A percentile compares a stretch with the other conserved stretches of the same genome.
These are phyloP conservation scores for Macrophya annulata DNA, from an alignment of 2,888 invertebrate genomes.

Conservation along the genomic window DNA sequence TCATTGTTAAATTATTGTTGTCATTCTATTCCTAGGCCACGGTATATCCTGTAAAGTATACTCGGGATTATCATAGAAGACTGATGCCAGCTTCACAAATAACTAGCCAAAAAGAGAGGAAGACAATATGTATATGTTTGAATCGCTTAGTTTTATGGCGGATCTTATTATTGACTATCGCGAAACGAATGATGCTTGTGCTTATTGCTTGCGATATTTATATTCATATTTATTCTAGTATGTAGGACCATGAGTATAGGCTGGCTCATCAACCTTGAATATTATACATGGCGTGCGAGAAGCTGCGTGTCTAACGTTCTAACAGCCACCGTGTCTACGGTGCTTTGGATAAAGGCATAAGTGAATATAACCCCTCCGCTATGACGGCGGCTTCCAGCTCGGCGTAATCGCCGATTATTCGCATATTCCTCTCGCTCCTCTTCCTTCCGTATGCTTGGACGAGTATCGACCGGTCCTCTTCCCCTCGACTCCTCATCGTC, in stretches of 20 bases:
- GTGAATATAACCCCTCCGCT: slow-evolving; percentile 41
- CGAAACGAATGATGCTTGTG: background rate
- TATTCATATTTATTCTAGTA: background rate
- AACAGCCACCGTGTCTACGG: background rate
- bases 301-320: background rate
- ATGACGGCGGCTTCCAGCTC: slow-evolving; percentile 36
- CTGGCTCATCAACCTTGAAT: background rate
- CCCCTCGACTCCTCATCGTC: slow-evolving; percentile 37
- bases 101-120: background rate
- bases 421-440: slow-evolving; percentile 46
- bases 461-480: slow-evolving; percentile 51
- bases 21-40: background rate
- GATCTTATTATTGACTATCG: slow-evolving; percentile 29
- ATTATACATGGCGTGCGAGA: background rate
- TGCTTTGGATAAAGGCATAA: slow-evolving; percentile 19
- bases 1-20: slow-evolving; percentile 10
- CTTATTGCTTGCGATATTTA: background rate
- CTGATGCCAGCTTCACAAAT: slow-evolving; percentile 15
- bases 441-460: background rate
- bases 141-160: slow-evolving; percentile 7
- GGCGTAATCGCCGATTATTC: slow-evolving; percentile 52
- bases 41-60: background rate
- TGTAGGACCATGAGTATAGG: background rate
- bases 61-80: background rate
- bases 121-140: background rate